Evolutionary conservation across 2,113 vertebrate genomes (phyloP).

Genomic region (Elgaria multicarinata): DNA sequence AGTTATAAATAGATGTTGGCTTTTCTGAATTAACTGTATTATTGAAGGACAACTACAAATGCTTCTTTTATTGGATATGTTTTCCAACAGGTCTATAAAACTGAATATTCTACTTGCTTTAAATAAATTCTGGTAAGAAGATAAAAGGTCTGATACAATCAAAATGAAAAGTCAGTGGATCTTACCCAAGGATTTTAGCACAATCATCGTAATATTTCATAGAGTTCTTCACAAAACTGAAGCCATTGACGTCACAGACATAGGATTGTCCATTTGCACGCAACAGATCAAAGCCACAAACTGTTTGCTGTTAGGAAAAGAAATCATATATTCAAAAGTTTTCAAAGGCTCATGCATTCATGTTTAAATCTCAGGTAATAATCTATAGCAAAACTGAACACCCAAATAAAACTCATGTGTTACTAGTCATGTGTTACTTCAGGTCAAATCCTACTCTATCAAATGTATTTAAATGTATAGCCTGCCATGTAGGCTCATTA

Average conservation of each 20-base stretch:
- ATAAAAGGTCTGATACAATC: background rate
- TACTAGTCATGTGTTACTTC: background rate
- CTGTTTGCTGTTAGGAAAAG: conserved; percentile 86
- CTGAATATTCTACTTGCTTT: background rate
- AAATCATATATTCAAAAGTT: conserved; percentile 14
- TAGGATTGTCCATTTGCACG: conserved; percentile 93
- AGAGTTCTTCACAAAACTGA: conserved; percentile 94
- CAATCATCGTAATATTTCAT: conserved; percentile 96
- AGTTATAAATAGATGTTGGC: background rate
- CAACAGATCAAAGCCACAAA: conserved; percentile 91
- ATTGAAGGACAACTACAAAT: background rate
- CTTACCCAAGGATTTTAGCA: conserved; percentile 92
- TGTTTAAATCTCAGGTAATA: background rate
- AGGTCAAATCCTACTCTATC: background rate
- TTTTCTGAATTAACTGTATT: background rate
- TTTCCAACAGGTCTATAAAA: background rate
- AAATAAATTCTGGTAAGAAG: background rate
- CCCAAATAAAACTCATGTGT: background rate
- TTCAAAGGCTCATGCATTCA: background rate
- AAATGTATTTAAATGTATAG: background rate
- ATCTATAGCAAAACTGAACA: background rate
- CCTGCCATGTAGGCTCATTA: background rate
- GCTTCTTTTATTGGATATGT: background rate
- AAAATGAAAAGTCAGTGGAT: background rate
- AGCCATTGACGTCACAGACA: conserved; percentile 92